Evolutionary conservation across 2,888 invertebrate genomes (phyloP), one percentile per base, ranked within the genome.

Genomic region (Meloe dianella): DNA sequence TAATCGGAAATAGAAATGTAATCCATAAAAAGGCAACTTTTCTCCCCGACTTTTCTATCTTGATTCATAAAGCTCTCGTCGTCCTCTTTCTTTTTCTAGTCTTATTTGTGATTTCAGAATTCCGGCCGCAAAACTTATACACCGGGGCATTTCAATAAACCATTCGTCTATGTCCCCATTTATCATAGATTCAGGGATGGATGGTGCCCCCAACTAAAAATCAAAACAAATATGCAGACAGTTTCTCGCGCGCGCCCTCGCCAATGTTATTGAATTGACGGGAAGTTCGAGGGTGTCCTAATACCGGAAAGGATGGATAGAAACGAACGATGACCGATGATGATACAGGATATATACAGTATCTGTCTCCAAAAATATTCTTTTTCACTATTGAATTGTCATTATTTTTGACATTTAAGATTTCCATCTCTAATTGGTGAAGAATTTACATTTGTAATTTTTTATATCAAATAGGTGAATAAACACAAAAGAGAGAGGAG

Each of bases 201-300:
- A 75, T 77, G 74, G 71, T 6, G 10, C 35, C 35, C 35, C 35
- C 14, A 72, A 75, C 73, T 71, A 79, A 80, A 82, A 81, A 82
- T 82, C 80, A 81, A 80, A 82, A 82, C 81, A 82, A 82, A 82
- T 82, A 82, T 82, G 82, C 82, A 81, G 79, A 80, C 79, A 79
- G 75, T 80, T 80, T 79, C 74, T 74, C 75, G 75, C 76, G 74
- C 77, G 75, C 76, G 74, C 77, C 76, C 76, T 71, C 70, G 69
- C 66, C 69, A 71, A 69, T 74, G 71, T 80, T 80, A 80, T 79
- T 79, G 79, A 78, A 81, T 80, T 78, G 80, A 71, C 78, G 79
- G 47, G 79, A 79, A 79, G 76, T 74, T 70, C 73, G 71, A 73
- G 71, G 73, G 74, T 71, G 67, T 73, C 71, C 75, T 77, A 77